Base-by-base conservation (phyloP, 2,888 invertebrate genomes). In the Cephus sareptanus region DNA sequence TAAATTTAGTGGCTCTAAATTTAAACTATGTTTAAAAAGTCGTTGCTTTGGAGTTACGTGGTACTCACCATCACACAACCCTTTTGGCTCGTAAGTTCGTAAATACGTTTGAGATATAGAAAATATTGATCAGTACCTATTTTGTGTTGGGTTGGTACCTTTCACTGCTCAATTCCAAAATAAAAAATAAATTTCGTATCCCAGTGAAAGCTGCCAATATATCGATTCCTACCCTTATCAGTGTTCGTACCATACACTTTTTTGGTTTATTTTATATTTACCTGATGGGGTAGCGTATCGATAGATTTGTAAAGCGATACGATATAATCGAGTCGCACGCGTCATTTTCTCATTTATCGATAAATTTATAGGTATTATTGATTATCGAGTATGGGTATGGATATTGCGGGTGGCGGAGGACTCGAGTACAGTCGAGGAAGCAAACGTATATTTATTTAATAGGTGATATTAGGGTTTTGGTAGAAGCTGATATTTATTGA, bases 1-100 rank as follows among this genome's bases (percentile, higher is more conserved):
- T 35, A 74, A 77, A 77, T 74, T 77, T 77, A 77, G 74, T 74
- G 77, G 56, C 74, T 69, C 74, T 69, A 77, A 77, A 77, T 74
- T 74, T 77, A 34, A 77, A 56, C 77, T 35, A 37, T 77, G 69
- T 74, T 69, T 56, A 23, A 69, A 69, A 74, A 74, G 31, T 40
- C 74, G 37, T 74, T 69, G 31, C 69, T 31, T 30, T n/a, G 12
- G 73, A 33, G 37, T 37, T 23, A 30, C n/a, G 37, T 30, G n/a
- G 30, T 30, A 23, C 37, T 4, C 30, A n/a, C 11, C 12, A n/a
- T 37, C 2, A 0, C 23, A 9, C 23, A 56, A 23, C 23, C 23
- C 56, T 56, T 23, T 56, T 9, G 56, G 23, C 23, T 9, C 6
- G 15, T 6, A 15, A 40, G 6, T 1, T 40, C 56, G 23, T 56